Evolutionary conservation across 2,888 invertebrate genomes (phyloP).

Genomic region (Geophilus truncorum): DNA sequence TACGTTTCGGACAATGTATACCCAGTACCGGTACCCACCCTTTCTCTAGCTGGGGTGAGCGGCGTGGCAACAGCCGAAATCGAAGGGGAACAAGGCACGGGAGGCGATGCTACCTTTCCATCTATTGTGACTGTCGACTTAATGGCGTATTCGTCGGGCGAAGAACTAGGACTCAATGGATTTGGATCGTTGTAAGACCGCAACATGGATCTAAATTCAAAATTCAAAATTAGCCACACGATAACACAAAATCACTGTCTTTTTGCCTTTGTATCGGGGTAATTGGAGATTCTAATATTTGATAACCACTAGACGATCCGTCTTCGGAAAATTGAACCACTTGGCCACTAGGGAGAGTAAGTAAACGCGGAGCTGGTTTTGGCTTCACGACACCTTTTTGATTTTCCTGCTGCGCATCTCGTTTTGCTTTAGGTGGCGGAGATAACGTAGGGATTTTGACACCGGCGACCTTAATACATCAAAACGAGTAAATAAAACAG

Average conservation of each 20-base stretch:
- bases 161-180: conserved; percentile 28
- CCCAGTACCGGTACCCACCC: too few relatives aligned
- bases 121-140: neutral
- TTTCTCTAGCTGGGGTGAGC: conserved; percentile 37
- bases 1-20: too few relatives aligned
- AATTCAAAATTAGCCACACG: neutral
- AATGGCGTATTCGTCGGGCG: conserved; percentile 5
- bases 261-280: conserved; percentile 33
- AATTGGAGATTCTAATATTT: conserved; percentile 34
- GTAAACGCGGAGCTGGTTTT: conserved; percentile 31
- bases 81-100: conserved; percentile 35
- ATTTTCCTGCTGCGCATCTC: neutral
- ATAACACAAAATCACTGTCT: neutral
- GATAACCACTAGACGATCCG: neutral
- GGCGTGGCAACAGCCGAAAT: conserved; percentile 35
- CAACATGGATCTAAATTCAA: conserved; percentile 4
- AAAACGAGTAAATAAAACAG: too few relatives aligned
- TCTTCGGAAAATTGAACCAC: neutral
- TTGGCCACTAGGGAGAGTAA: conserved; percentile 25
- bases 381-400: conserved; percentile 31
- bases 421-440: neutral
- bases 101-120: conserved; percentile 32
- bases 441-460: neutral
- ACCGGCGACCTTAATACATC: neutral
- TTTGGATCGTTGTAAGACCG: conserved; percentile 23